Percentiles rank a stretch among this genome's conserved stretches.
These are phyloP conservation scores for Drosophila saltans DNA, from an alignment of 1,140 invertebrate species.

Conservation along the genomic window DNA sequence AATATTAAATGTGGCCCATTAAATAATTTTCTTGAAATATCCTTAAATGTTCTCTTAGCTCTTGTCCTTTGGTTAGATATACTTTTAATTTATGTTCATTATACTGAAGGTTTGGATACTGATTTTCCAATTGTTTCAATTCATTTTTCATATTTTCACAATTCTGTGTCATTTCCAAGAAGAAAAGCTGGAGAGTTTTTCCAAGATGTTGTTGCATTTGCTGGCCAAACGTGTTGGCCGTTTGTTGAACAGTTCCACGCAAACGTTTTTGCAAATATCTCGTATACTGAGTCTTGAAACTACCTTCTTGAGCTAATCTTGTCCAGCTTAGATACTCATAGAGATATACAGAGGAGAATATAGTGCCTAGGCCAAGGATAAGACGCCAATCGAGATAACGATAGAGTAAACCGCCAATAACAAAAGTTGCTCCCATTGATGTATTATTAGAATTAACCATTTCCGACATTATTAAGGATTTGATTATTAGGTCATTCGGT, in stretches of 20 bases:
- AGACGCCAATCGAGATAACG: slow-evolving; percentile 98
- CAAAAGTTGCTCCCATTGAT: slow-evolving; percentile 87
- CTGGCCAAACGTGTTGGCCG: slow-evolving; percentile 98
- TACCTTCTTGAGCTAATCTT: slow-evolving; percentile 95
- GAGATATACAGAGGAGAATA: slow-evolving; percentile 95
- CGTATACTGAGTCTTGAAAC: slow-evolving; percentile 98
- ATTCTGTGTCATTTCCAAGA: neutral
- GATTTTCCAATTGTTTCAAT: slow-evolving; percentile 3
- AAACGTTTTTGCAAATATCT: slow-evolving; percentile 97
- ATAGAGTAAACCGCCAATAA: slow-evolving; percentile 92
- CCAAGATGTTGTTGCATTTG: slow-evolving; percentile 86
- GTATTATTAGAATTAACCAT: neutral
- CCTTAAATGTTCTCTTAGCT: slow-evolving; percentile 30
- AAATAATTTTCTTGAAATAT: slow-evolving; percentile 46
- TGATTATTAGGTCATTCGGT: neutral
- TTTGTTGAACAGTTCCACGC: slow-evolving; percentile 93
- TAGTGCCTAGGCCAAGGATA: slow-evolving; percentile 90
- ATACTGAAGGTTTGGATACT: slow-evolving; percentile 14
- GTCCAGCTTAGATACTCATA: slow-evolving; percentile 99
- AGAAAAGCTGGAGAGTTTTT: slow-evolving; percentile 6
- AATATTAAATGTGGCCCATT: slow-evolving; percentile 3
- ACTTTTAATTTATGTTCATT: slow-evolving; percentile 25
- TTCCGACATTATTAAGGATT: neutral
- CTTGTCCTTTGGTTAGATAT: slow-evolving; percentile 6
- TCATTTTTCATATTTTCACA: slow-evolving; percentile 14